Evolutionary conservation across 2,888 invertebrate genomes (phyloP), one percentile per base, ranked within the genome.

Genomic region (Agriopis aurantiaria): DNA sequence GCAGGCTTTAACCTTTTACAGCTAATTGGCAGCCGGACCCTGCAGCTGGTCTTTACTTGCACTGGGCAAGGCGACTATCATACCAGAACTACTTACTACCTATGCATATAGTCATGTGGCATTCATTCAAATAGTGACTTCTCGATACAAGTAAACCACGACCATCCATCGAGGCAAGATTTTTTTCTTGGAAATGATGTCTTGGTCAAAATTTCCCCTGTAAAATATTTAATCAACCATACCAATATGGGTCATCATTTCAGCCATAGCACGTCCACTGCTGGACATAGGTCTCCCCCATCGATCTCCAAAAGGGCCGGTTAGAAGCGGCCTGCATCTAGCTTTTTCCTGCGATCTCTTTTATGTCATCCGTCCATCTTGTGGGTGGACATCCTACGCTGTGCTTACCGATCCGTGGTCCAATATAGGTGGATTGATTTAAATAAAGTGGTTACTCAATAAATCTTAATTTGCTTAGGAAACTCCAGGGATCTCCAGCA

Each of bases 1-100:
- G 80, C 80, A 79, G 83, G 81, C 80, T 81, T 79, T 78, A 79
- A 81, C 88, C 88, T 85, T 87, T 87, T 85, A 83, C 71, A 85
- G 85, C 75, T 80, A 81, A 84, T 81, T 82, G 79, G 69, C 68
- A 73, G 58, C 62, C 68, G 45, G 70, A 55, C 62, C 57, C 46
- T 33, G 40, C 65, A 23, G 52, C 65, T 48, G 55, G 62, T 49
- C 41, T 59, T 52, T 23, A 65, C 63, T 61, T 58, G 56, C 64
- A 57, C 61, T 55, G 3, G 14, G 17, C 43, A 43, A 17, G 41
- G 0, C 41, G 49, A 12, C 49, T 49, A 17, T 43, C 49, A 51
- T 41, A 60, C 51, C n/a, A 41, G 9, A 43, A 55, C 55, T 43
- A 10, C 9, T 10, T 10, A 55, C 55, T 43, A 10, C 9, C 14